Conservation (phyloP, 2,888 invertebrate species). For the Craniophora ligustri region DNA sequence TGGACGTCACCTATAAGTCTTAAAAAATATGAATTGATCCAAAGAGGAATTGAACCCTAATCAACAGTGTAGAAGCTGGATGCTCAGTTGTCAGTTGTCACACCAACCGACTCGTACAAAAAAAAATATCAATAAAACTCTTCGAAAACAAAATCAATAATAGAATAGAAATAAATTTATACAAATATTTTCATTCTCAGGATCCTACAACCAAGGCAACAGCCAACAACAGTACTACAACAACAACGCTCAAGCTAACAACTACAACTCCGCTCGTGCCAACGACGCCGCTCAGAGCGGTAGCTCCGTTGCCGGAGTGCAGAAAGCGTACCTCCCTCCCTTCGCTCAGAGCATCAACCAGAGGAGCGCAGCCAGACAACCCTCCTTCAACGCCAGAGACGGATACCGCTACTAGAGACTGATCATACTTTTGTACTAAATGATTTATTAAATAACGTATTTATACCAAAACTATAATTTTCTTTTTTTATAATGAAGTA, state of each 20-base stretch:
- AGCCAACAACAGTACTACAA: constrained; percentile 31
- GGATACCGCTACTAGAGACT: constrained; percentile 66
- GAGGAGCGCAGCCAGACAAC: constrained; percentile 42
- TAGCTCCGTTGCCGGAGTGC: constrained; percentile 21
- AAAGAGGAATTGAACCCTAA: too few species aligned
- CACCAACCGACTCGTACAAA: too few species aligned
- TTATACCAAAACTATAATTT: constrained; percentile 1
- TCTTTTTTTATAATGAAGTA: constrained; percentile 1
- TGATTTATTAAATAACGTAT: constrained; percentile 38
- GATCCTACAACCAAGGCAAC: constrained; percentile 71
- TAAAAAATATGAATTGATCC: too few species aligned
- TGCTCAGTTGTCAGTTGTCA: too few species aligned
- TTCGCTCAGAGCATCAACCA: constrained; percentile 46
- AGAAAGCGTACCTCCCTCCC: constrained; percentile 73
- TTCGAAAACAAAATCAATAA: too few species aligned
- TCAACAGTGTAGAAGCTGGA: too few species aligned
- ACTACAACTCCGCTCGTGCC: constrained; percentile 30
- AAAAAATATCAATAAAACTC: too few species aligned
- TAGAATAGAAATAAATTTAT: too few species aligned
- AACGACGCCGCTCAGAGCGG: constrained; percentile 61
- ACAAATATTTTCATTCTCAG: constrained; percentile 56
- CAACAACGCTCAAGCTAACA: constrained; percentile 38
- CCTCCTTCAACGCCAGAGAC: constrained; percentile 63
- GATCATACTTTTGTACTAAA: constrained; percentile 15
- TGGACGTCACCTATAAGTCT: too few species aligned